A percentile compares a stretch with the other conserved stretches of the same genome.
phyloP scores from a whole-genome alignment of 2,797 vertebrate species.

The Brotula barbata region DNA sequence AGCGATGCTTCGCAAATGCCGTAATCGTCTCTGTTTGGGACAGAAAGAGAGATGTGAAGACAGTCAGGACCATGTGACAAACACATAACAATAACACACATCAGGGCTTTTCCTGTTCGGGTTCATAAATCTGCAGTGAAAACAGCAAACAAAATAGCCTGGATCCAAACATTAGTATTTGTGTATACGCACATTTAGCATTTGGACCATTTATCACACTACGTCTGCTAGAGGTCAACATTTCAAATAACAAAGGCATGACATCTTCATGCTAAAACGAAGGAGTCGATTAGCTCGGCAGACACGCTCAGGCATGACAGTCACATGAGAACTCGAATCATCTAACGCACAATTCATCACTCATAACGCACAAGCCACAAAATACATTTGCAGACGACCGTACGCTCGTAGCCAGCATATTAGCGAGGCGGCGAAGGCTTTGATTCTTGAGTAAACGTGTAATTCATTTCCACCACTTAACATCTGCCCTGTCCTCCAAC shows the following conservation, averaged over 20 bases:
- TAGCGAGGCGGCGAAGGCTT: no score
- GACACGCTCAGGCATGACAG: conserved; percentile 32
- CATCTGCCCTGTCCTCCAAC: neutral
- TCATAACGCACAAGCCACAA: neutral
- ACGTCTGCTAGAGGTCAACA: neutral
- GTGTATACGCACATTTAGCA: neutral
- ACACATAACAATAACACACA: conserved; percentile 14
- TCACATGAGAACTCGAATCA: conserved; percentile 39
- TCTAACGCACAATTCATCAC: conserved; percentile 9
- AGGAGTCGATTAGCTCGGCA: conserved; percentile 21
- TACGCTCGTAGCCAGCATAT: no score
- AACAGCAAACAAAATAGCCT: conserved; percentile 2
- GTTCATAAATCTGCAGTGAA: conserved; percentile 2
- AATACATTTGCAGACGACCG: no score
- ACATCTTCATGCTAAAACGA: conserved; percentile 29
- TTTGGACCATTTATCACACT: neutral
- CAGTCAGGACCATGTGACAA: neutral
- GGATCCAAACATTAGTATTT: no score
- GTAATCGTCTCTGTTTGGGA: conserved; percentile 86
- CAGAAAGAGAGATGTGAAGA: neutral
- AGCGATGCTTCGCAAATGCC: conserved; percentile 94
- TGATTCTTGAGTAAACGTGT: neutral
- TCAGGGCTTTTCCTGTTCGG: conserved; percentile 8
- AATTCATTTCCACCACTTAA: neutral
- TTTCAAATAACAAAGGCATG: conserved; percentile 28